Evolutionary conservation across 2,113 vertebrate genomes (phyloP), one percentile per base, ranked within the genome.

Genomic region (Saguinus midas): DNA sequence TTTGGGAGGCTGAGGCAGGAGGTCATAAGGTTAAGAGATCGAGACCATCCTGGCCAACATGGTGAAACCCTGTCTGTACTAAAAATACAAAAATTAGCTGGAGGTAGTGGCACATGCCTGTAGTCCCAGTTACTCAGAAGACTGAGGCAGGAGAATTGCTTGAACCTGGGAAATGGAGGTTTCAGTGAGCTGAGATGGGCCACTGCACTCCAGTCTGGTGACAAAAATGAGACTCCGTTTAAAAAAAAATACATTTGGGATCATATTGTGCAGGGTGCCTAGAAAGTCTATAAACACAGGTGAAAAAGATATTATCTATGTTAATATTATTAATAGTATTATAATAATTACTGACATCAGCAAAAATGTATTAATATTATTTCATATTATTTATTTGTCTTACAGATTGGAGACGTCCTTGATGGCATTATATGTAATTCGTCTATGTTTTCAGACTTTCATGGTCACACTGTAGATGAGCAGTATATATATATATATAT

Each of bases 311-410:
- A 66, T 40, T 64, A 80, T n/a, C 5, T 64, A 29, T 75, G 16
- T 78, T 78, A 88, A 58, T 45, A 43, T 73, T 37, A 68, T 45
- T 58, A 35, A 37, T 61, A 66, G 20, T 27, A 16, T 57, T 93
- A 68, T 70, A 73, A 87, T 32, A 57, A 70, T 83, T 82, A 13
- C 35, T 95, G 43, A 88, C 29, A 68, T 50, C 66, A 84, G 32
- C 68, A 84, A 95, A 86, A 20, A 81, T 83, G 76, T 86, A 25
- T 79, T 80, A 92, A 83, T 90, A 87, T 81, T 89, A 91, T 58
- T 91, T 29, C 37, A 58, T 50, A 68, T 82, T 78, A 93, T 79
- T 91, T 48, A 75, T 20, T 97, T 91, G 88, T 82, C 37, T 96
- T 91, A 73, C 2, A 94, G 75, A 32, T 76, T 86, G 6, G 45